These are phyloP conservation scores for Leptogaster cylindrica DNA, from an alignment of 2,888 invertebrate genomes.

Conservation along the genomic window DNA sequence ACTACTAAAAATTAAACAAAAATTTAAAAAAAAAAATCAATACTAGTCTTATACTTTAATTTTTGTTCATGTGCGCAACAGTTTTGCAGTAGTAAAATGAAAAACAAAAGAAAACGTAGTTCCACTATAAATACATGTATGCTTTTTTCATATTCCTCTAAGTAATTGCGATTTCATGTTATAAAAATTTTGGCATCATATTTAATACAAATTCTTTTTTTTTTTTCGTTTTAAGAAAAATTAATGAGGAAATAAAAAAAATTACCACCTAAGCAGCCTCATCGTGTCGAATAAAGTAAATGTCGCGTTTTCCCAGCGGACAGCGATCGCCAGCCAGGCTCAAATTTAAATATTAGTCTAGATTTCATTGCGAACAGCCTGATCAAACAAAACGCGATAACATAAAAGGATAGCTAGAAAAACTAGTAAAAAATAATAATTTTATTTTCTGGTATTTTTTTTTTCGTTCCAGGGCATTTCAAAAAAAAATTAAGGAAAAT, in stretches of 20 bases:
- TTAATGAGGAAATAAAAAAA: conserved; percentile 16
- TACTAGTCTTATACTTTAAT: conserved; percentile 17
- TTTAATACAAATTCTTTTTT: conserved; percentile 4
- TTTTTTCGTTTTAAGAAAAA: no score
- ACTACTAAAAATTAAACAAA: conserved; percentile 4
- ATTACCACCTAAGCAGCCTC: no score
- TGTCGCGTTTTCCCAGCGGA: neutral
- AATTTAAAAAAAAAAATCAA: neutral
- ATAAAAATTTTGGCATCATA: conserved; percentile 28
- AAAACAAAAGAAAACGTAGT: conserved; percentile 7
- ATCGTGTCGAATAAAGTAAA: conserved; percentile 12
- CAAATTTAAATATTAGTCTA: conserved; percentile 12
- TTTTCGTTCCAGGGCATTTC: conserved; percentile 9
- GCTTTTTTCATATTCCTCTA: neutral
- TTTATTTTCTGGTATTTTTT: no score
- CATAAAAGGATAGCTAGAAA: conserved; percentile 1
- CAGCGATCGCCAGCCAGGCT: neutral
- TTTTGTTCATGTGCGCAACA: conserved; percentile 32
- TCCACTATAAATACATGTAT: conserved; percentile 5
- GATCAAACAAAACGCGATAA: neutral
- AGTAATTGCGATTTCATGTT: neutral
- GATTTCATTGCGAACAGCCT: conserved; percentile 2
- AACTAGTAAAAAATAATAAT: conserved; percentile 3
- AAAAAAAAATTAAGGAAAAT: neutral
- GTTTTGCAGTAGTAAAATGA: neutral